phyloP scores from a whole-genome alignment of 2,113 vertebrate species.

The Nematolebias whitei region DNA sequence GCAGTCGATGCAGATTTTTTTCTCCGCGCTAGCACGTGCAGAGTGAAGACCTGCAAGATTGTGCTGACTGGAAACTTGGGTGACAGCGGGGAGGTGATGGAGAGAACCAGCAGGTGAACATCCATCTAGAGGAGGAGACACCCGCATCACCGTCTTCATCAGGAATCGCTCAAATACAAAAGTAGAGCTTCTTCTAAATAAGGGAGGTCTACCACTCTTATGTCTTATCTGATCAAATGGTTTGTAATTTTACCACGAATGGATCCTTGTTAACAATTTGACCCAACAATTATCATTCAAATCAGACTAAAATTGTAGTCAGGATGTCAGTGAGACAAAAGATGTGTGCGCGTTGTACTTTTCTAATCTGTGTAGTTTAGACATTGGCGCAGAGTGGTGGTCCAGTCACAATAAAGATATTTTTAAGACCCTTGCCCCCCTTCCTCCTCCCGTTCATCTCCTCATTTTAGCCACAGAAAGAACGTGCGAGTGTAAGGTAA shows the following conservation, averaged over 20 bases:
- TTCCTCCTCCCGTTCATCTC: constrained; percentile 59
- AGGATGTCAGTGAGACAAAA: not conserved
- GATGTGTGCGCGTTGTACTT: constrained; percentile 23
- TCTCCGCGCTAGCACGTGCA: not conserved
- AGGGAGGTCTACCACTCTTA: not conserved
- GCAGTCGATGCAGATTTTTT: constrained; percentile 15
- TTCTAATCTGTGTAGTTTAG: constrained; percentile 51
- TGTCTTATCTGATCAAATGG: not conserved
- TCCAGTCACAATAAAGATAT: constrained; percentile 57
- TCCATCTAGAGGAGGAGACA: constrained; percentile 47
- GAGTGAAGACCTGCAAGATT: constrained; percentile 9
- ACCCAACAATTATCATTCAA: not conserved
- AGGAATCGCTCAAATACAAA: too few relatives aligned
- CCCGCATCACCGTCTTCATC: constrained; percentile 48
- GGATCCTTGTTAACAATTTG: not conserved
- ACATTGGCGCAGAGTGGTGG: constrained; percentile 30
- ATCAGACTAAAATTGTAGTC: not conserved
- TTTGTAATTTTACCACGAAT: not conserved
- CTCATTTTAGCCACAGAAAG: constrained; percentile 49
- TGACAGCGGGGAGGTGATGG: constrained; percentile 48
- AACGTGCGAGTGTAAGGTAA: constrained; percentile 9
- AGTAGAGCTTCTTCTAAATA: not conserved
- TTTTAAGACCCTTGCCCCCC: constrained; percentile 58
- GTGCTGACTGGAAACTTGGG: constrained; percentile 54
- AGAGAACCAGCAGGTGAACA: constrained; percentile 33